Conservation (phyloP, 2,888 invertebrate species). For the Pandemis corylana region DNA sequence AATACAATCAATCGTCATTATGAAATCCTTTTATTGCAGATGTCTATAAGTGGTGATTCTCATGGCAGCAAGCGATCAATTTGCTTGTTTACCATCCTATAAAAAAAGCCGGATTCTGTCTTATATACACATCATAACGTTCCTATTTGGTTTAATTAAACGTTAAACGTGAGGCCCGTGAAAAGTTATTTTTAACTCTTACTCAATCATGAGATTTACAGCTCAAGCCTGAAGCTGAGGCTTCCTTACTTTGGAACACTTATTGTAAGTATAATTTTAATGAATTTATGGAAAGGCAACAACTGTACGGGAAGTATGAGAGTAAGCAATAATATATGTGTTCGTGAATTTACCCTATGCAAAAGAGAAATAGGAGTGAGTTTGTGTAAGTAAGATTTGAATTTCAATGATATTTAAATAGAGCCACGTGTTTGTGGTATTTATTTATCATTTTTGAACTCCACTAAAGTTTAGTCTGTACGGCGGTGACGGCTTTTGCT, state of each 20-base stretch:
- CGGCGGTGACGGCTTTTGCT: not conserved
- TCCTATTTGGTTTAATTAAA: not conserved
- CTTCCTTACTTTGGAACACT: too few species aligned
- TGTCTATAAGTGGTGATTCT: too few species aligned
- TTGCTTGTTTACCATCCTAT: too few species aligned
- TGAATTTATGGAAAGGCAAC: too few species aligned
- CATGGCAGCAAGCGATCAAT: too few species aligned
- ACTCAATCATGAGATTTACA: not conserved
- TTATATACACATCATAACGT: not conserved
- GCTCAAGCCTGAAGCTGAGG: too few species aligned
- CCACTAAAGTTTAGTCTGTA: not conserved
- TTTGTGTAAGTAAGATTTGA: constrained; percentile 4
- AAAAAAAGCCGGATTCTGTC: not conserved
- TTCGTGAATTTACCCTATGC: not conserved
- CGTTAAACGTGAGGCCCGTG: not conserved
- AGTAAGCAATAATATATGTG: not conserved
- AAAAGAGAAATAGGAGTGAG: not conserved
- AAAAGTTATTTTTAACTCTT: not conserved
- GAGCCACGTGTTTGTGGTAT: constrained; percentile 4
- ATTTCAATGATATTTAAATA: constrained; percentile 6
- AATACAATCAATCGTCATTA: too few species aligned
- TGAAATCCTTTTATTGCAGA: too few species aligned
- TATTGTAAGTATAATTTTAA: too few species aligned
- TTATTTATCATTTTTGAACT: not conserved
- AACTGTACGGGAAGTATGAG: not conserved